Base-by-base conservation (phyloP, 2,888 invertebrate species). In the Melieria omissa region DNA sequence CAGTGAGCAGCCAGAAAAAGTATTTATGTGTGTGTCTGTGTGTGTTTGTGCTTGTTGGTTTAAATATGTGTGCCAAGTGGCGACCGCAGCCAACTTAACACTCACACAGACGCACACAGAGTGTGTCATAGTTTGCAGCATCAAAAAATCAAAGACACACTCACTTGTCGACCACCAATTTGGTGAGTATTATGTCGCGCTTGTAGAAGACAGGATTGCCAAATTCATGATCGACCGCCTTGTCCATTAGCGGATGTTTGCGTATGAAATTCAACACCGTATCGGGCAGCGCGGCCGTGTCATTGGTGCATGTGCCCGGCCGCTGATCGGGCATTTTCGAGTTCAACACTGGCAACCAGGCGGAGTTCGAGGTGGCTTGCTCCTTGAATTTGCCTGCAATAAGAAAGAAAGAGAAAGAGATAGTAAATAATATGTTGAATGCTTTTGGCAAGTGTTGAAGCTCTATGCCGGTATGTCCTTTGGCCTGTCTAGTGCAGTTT, bases 221-320 rank as follows among this genome's bases (percentile, higher is more conserved):
- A 84, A 95, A 93, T 86, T 96, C 95, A 88, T 97, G 97, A 79
- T 94, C 93, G 65, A 99, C 96, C 5, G 98, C 96, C 60, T 95
- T 95, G 88, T 99, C 98, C 98, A 99, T 98, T 76, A 99, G 89
- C 1, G 99, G 97, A 88, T 99, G 99, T 49, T 96, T 95, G 81
- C 96, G 93, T 81, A 99, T 97, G 88, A 99, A 99, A 88, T 98
- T 98, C 77, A 98, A 90, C 62, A 98, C 97, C 16, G 94, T 93
- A 86, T 96, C 96, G 45, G 97, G 96, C 75, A 98, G 88, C 0
- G 94, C 93, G 77, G 95, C 93, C 0, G 98, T 97, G 84, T 98
- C 96, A 83, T 97, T 95, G 72, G 96, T 96, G 87, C 98, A 98
- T 76, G 95, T 94, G 71, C 98, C 98, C 0, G 98, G 98, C 77